Evolutionary conservation across 2,113 vertebrate species (phyloP), one percentile per base, ranked within the genome.

Genomic region (Trogon melanurus): DNA sequence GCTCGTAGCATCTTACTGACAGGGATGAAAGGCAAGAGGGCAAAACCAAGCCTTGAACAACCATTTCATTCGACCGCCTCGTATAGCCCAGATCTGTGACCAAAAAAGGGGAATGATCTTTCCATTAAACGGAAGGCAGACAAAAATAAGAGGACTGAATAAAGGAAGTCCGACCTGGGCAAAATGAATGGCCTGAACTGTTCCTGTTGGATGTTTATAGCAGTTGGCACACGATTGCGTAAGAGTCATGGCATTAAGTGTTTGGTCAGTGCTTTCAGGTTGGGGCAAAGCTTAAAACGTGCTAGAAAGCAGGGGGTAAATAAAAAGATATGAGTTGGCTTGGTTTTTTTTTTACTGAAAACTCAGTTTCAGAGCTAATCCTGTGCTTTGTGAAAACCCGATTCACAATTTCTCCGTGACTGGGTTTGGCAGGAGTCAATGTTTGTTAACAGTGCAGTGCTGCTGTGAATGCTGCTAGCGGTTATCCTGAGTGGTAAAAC

Each of bases 161-260:
- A 48, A 53, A 69, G 3, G 16, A 50, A 60, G 51, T 7, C 50
- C 22, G 62, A 54, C 20, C 14, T n/a, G 9, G 6, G 53, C 38
- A 58, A 71, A 93, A 70, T 3, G 9, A 69, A 19, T 6, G 36
- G 54, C 22, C 50, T 41, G 30, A 61, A 22, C 51, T 53, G 16
- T 5, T 51, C 53, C 38, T 44, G 17, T n/a, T 60, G 44, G 56
- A 69, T 1, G 1, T 36, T 64, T 47, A 23, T 3, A 73, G 48
- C n/a, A 47, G 41, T 6, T 67, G 85, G 67, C 29, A 41, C 2
- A 10, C 0, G 11, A 27, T 4, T 44, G n/a, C 9, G 6, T 48
- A 56, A 73, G 51, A 64, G 30, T 32, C 0, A 0, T 18, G 58
- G 12, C 15, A 21, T 26, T 45, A 30, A 8, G 30, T 45, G 41